Evolutionary conservation across 64 coral and sea anemone genomes (phyloP).

Genomic region (Stichodactyla mertensii): DNA sequence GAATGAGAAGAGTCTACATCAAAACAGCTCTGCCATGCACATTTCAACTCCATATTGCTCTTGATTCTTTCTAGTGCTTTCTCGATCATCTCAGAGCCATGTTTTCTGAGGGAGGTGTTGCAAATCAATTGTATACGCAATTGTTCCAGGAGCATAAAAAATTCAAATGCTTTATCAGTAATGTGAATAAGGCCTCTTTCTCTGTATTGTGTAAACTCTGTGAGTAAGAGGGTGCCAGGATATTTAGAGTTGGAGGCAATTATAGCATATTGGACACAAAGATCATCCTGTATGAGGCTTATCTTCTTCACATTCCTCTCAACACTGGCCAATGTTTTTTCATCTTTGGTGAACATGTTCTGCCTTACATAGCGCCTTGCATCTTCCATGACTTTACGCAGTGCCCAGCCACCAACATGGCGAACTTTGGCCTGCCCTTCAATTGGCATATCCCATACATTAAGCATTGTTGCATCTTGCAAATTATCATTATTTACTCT

Average conservation of each 20-base stretch:
- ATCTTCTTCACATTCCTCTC: neutral
- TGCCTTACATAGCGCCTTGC: neutral
- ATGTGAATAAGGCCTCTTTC: conserved; percentile 35
- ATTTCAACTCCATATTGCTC: neutral
- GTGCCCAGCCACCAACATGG: conserved; percentile 40
- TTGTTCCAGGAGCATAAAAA: conserved; percentile 4
- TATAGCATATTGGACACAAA: conserved; percentile 5
- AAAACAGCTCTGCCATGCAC: neutral
- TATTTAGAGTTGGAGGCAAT: conserved; percentile 14
- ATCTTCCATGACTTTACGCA: conserved; percentile 21
- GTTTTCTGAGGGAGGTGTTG: neutral
- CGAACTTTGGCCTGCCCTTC: conserved; percentile 44
- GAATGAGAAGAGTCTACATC: too few species aligned
- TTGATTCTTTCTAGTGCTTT: neutral
- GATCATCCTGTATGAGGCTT: conserved; percentile 32
- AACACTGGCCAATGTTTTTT: conserved; percentile 26
- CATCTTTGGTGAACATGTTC: conserved; percentile 27
- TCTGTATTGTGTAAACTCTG: conserved; percentile 43
- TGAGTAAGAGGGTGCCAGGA: conserved; percentile 34
- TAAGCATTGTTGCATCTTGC: conserved; percentile 14
- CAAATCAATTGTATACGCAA: neutral
- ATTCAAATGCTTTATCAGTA: conserved; percentile 13
- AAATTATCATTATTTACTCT: neutral
- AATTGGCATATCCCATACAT: conserved; percentile 36
- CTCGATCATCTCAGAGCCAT: neutral